phyloP scores from a whole-genome alignment of 1,140 invertebrate genomes.

The Drosophila grimshawi region DNA sequence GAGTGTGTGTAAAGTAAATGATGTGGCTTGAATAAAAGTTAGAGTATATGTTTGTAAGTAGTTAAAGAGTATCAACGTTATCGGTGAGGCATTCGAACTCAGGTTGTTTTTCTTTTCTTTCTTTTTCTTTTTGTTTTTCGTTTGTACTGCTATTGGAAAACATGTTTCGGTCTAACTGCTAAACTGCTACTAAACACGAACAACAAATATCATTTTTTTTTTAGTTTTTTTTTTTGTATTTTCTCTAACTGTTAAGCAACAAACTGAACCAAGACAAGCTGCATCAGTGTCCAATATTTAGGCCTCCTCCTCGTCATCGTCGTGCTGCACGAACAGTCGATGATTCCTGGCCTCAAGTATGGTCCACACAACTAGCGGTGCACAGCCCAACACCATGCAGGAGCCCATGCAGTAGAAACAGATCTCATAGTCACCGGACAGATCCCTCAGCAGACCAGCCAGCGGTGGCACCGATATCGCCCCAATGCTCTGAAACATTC shows the following conservation, averaged over 20 bases:
- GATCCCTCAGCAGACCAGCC: constrained; percentile 88
- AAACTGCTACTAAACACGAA: constrained; percentile 50
- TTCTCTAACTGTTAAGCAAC: constrained; percentile 39
- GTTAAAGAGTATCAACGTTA: constrained; percentile 56
- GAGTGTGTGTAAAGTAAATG: constrained; percentile 18
- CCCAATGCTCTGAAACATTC: constrained; percentile 91
- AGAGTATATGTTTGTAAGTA: constrained; percentile 11
- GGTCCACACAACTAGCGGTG: constrained; percentile 86
- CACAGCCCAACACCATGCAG: constrained; percentile 89
- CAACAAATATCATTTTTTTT: constrained; percentile 23
- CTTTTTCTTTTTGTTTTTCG: constrained; percentile 18
- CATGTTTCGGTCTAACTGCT: constrained; percentile 30
- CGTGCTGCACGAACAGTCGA: constrained; percentile 65
- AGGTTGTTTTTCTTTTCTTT: constrained; percentile 39
- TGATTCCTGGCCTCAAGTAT: constrained; percentile 74
- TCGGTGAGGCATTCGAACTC: constrained; percentile 75
- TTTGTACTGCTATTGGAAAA: constrained; percentile 48
- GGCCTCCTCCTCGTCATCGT: constrained; percentile 66
- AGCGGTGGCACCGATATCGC: constrained; percentile 90
- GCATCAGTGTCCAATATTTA: constrained; percentile 22
- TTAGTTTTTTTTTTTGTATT: constrained; percentile 8
- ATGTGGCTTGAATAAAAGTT: constrained; percentile 4
- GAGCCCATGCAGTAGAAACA: constrained; percentile 91
- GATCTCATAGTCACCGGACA: constrained; percentile 89
- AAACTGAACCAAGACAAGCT: constrained; percentile 14